Conservation (phyloP, 1,140 invertebrate genomes). For the Druon quercuslanigerum region DNA sequence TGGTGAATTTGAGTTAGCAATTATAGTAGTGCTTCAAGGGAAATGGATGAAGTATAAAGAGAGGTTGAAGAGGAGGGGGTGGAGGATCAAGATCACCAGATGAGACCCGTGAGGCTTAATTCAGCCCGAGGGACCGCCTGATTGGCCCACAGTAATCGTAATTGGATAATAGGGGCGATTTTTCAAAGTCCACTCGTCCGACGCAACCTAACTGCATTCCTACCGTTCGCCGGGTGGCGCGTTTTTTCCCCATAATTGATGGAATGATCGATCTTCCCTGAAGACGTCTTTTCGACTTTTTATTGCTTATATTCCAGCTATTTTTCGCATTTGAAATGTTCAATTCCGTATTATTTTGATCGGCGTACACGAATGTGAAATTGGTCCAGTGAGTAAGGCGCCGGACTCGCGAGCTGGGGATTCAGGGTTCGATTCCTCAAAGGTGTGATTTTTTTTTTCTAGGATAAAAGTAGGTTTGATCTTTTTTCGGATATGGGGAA, state of each 20-base stretch:
- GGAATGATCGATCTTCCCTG: neutral
- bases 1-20: constrained; percentile 6
- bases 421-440: no score
- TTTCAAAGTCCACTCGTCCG: constrained; percentile 6
- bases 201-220: constrained; percentile 2
- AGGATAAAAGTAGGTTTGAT: no score
- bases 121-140: neutral
- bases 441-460: no score
- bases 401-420: no score
- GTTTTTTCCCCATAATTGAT: constrained; percentile 14
- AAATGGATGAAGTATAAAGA: constrained; percentile 16
- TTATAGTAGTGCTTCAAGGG: constrained; percentile 10
- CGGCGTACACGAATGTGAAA: no score
- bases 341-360: no score
- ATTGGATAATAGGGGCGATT: constrained; percentile 25
- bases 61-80: neutral
- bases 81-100: constrained; percentile 19
- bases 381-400: no score
- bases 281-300: no score
- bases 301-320: no score
- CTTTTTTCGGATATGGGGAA: no score
- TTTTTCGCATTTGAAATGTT: no score
- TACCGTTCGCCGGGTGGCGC: neutral
- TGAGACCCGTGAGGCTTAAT: constrained; percentile 1
- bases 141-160: constrained; percentile 30